These are phyloP conservation scores for Siphlonurus alternatus DNA, from an alignment of 2,888 invertebrate species.

Conservation along the genomic window DNA sequence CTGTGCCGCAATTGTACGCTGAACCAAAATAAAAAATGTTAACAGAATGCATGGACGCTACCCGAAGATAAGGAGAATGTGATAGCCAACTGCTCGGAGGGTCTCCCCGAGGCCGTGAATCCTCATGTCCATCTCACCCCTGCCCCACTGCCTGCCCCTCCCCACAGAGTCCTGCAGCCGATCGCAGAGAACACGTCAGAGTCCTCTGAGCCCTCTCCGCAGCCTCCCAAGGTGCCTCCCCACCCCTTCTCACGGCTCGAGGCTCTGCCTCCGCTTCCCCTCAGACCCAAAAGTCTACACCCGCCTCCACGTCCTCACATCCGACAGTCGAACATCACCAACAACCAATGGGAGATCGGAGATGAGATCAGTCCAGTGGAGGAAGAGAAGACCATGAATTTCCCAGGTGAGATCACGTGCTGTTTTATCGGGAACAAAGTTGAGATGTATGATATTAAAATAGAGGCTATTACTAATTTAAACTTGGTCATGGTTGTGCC, in stretches of 20 bases:
- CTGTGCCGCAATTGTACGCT: too few species aligned
- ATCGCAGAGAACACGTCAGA: background rate
- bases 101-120: background rate
- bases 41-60: conserved; percentile 16
- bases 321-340: background rate
- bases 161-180: background rate
- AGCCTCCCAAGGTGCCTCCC: background rate
- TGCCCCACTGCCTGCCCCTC: background rate
- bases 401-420: background rate
- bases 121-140: background rate
- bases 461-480: too few species aligned
- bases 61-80: conserved; percentile 15
- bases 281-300: background rate
- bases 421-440: too few species aligned
- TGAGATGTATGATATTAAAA: too few species aligned
- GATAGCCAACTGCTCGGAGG: background rate
- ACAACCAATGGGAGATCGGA: background rate
- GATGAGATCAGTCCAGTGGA: background rate
- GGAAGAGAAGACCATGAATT: background rate
- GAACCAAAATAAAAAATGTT: too few species aligned
- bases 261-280: background rate
- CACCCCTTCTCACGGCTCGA: background rate
- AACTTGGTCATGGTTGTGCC: too few species aligned
- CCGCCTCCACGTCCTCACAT: background rate
- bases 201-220: background rate